phyloP scores from a whole-genome alignment of 2,888 invertebrate genomes.

The Hydriomena furcata region DNA sequence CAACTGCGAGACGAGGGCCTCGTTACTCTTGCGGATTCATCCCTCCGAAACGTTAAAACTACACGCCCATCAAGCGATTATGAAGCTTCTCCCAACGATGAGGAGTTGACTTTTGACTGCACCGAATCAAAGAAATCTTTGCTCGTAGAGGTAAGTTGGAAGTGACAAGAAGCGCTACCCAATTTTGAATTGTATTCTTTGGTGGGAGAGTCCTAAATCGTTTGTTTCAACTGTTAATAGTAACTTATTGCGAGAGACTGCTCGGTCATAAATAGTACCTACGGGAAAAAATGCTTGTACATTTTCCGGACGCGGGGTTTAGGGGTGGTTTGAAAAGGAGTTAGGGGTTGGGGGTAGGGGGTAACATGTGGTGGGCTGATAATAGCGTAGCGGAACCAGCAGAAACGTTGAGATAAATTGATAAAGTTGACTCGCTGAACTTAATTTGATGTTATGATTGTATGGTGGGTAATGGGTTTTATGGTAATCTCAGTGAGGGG shows the following conservation, averaged over 20 bases:
- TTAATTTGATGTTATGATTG: constrained; percentile 33
- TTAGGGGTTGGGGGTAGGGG: constrained; percentile 23
- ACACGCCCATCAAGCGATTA: constrained; percentile 47
- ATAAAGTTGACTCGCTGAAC: constrained; percentile 50
- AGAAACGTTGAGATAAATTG: constrained; percentile 50
- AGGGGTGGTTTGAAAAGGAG: constrained; percentile 12
- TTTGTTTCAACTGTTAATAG: constrained; percentile 40
- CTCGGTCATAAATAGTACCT: constrained; percentile 49
- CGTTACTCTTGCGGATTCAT: constrained; percentile 47
- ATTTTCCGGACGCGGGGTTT: constrained; percentile 43
- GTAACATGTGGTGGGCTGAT: constrained; percentile 46
- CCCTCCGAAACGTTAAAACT: constrained; percentile 47
- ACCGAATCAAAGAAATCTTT: constrained; percentile 27
- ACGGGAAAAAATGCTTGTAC: constrained; percentile 47
- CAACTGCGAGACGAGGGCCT: constrained; percentile 39
- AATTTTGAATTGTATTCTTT: constrained; percentile 43
- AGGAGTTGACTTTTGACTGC: constrained; percentile 52
- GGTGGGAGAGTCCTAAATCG: constrained; percentile 40
- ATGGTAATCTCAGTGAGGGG: constrained; percentile 27
- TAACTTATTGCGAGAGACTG: constrained; percentile 53
- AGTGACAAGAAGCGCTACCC: constrained; percentile 32
- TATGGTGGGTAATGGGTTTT: constrained; percentile 26
- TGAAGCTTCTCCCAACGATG: constrained; percentile 45
- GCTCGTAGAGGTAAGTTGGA: constrained; percentile 36
- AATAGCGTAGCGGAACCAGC: constrained; percentile 37